Evolutionary conservation across 2,888 invertebrate genomes (phyloP).

Genomic region (Sesia apiformis): DNA sequence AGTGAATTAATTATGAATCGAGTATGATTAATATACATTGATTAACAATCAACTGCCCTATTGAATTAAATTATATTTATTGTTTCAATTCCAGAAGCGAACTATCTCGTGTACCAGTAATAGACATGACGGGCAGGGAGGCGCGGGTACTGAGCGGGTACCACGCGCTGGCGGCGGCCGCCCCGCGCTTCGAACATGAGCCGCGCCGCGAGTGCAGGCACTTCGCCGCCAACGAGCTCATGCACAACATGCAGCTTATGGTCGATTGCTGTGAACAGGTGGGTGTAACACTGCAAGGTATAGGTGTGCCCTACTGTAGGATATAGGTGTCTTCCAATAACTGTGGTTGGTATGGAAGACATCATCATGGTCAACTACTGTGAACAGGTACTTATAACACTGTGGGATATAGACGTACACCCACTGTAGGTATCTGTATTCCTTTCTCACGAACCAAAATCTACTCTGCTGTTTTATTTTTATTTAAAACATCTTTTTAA

Average conservation of each 20-base stretch:
- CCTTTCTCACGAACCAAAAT: too few species aligned
- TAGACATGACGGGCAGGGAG: constrained; percentile 99
- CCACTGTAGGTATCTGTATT: too few species aligned
- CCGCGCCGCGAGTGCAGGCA: constrained; percentile 77
- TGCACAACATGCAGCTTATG: constrained; percentile 92
- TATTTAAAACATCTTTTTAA: neutral
- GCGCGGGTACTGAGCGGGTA: constrained; percentile 93
- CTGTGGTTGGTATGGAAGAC: too few species aligned
- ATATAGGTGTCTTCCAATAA: too few species aligned
- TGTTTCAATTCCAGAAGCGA: constrained; percentile 59
- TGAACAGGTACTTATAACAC: too few species aligned
- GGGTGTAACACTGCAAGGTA: neutral
- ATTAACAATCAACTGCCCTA: neutral
- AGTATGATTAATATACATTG: neutral
- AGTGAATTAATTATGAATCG: too few species aligned
- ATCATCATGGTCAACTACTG: too few species aligned
- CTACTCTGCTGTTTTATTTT: neutral
- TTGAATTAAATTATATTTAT: neutral
- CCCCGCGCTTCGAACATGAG: constrained; percentile 77
- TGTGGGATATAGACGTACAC: too few species aligned
- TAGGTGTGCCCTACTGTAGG: too few species aligned
- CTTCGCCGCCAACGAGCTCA: constrained; percentile 90
- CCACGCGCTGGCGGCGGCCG: constrained; percentile 87
- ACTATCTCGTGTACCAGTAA: constrained; percentile 93
- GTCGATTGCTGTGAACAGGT: constrained; percentile 95